phyloP scores from a whole-genome alignment of 1,140 invertebrate genomes.

The Leguminivora glycinivorella region DNA sequence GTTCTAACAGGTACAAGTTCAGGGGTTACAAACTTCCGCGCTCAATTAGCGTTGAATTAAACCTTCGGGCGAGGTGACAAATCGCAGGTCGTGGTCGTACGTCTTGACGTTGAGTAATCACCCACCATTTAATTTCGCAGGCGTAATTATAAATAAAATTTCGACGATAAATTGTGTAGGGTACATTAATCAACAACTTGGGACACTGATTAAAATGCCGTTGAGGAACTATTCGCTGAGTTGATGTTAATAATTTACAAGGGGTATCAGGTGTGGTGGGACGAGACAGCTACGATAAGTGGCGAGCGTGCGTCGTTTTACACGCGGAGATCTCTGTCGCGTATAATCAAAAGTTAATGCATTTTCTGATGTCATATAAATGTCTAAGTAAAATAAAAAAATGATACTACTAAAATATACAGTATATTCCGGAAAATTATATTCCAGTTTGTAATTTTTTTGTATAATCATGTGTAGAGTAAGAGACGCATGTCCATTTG shows the following conservation, averaged over 20 bases:
- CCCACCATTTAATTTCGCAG: constrained; percentile 71
- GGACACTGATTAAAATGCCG: constrained; percentile 80
- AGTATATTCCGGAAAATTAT: too few relatives aligned
- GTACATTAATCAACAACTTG: constrained; percentile 80
- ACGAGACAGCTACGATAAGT: constrained; percentile 9
- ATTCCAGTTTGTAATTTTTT: too few relatives aligned
- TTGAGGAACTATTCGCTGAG: constrained; percentile 76
- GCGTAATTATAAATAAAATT: constrained; percentile 79
- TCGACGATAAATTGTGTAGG: constrained; percentile 74
- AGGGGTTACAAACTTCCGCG: constrained; percentile 61
- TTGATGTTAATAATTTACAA: constrained; percentile 75
- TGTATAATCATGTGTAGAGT: too few relatives aligned
- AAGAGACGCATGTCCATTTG: too few relatives aligned
- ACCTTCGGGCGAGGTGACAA: constrained; percentile 69
- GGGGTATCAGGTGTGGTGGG: constrained; percentile 55
- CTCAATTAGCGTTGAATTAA: constrained; percentile 74
- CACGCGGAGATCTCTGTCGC: neutral
- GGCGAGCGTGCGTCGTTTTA: neutral
- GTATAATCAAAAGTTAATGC: neutral
- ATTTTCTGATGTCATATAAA: neutral
- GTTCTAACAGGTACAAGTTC: constrained; percentile 61
- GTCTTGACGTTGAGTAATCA: constrained; percentile 73
- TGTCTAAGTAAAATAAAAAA: neutral
- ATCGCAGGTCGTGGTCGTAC: constrained; percentile 66
- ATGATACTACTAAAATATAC: neutral